These are phyloP conservation scores for Microctonus hyperodae DNA, from an alignment of 2,888 invertebrate species.

Conservation along the genomic window DNA sequence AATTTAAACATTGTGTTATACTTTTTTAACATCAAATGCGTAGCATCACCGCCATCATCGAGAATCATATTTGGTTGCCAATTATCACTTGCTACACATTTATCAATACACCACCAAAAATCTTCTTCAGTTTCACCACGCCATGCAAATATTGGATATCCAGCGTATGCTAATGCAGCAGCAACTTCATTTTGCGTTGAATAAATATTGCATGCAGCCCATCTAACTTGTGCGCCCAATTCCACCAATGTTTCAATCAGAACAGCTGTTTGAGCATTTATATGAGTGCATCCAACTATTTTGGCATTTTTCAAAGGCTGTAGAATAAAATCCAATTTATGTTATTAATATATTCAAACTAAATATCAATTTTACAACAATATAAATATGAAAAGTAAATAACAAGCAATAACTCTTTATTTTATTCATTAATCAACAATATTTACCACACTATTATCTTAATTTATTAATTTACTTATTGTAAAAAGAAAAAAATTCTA, in stretches of 20 bases:
- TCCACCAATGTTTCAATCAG: slow-evolving; percentile 88
- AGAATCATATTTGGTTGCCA: slow-evolving; percentile 99
- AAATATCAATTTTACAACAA: background rate
- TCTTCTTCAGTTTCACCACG: slow-evolving; percentile 97
- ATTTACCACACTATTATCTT: slow-evolving; percentile 1
- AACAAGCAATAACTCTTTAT: background rate
- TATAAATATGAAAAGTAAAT: background rate
- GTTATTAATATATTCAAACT: background rate
- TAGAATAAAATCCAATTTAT: background rate
- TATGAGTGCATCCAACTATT: slow-evolving; percentile 97
- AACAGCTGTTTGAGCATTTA: slow-evolving; percentile 98
- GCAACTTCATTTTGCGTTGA: slow-evolving; percentile 99
- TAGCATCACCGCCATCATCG: slow-evolving; percentile 97
- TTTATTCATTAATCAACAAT: background rate
- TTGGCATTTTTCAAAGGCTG: slow-evolving; percentile 91
- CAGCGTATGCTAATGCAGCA: slow-evolving; percentile 91
- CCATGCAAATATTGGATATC: slow-evolving; percentile 94
- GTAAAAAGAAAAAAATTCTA: slow-evolving; percentile 16
- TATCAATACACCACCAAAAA: slow-evolving; percentile 99
- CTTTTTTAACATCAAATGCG: slow-evolving; percentile 95
- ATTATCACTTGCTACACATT: slow-evolving; percentile 87
- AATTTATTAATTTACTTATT: background rate
- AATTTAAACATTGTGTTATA: slow-evolving; percentile 92
- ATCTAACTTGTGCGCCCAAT: slow-evolving; percentile 89
- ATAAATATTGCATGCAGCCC: slow-evolving; percentile 98